phyloP scores from a whole-genome alignment of 2,888 invertebrate species.

The Pocota personata region DNA sequence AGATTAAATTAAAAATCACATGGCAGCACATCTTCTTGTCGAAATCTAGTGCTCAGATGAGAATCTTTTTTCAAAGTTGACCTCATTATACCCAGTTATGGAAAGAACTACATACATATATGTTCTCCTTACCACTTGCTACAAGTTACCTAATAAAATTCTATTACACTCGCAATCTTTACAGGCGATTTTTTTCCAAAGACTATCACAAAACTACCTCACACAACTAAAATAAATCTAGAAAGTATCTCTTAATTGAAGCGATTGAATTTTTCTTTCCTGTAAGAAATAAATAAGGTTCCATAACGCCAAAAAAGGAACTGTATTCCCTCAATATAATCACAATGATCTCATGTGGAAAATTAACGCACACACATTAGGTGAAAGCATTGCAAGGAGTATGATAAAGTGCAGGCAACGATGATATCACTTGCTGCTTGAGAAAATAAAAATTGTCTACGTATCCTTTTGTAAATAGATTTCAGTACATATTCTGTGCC shows the following conservation, averaged over 20 bases:
- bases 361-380: conserved; percentile 57
- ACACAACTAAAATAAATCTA: background rate
- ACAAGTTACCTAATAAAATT: too few relatives aligned
- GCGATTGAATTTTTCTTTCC: background rate
- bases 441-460: background rate
- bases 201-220: background rate
- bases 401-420: background rate
- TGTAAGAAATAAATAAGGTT: background rate
- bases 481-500: background rate
- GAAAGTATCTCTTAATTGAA: background rate
- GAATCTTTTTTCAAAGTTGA: too few relatives aligned
- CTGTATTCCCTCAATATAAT: background rate
- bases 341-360: conserved; percentile 48
- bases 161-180: too few relatives aligned
- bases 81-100: too few relatives aligned
- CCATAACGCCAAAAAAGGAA: background rate
- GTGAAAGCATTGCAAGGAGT: background rate
- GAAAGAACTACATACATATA: too few relatives aligned
- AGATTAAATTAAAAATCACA: too few relatives aligned
- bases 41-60: too few relatives aligned
- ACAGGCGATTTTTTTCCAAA: too few relatives aligned
- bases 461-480: background rate
- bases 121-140: too few relatives aligned
- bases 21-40: too few relatives aligned
- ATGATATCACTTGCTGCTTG: background rate